Evolutionary conservation across 2,113 vertebrate genomes (phyloP).

Genomic region (Notechis scutatus): DNA sequence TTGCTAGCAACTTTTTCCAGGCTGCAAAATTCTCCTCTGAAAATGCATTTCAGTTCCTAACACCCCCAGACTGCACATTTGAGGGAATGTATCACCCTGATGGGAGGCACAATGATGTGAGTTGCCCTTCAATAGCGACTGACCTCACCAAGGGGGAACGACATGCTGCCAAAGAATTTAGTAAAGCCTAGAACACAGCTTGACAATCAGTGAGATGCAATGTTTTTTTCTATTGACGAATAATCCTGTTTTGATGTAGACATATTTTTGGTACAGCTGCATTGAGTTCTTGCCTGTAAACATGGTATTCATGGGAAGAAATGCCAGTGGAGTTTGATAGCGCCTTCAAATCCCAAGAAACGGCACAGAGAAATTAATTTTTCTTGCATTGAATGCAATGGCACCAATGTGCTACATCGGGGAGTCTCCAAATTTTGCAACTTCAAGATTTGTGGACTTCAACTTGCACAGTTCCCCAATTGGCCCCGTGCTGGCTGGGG

Average conservation of each 20-base stretch:
- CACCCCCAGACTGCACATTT: background rate
- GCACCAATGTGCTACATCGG: background rate
- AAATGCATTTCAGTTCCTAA: background rate
- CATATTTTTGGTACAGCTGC: background rate
- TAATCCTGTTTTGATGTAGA: background rate
- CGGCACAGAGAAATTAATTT: background rate
- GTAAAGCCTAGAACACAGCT: background rate
- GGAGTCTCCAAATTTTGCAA: background rate
- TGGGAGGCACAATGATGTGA: background rate
- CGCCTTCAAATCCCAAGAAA: background rate
- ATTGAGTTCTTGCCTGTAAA: background rate
- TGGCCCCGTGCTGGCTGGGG: too few species aligned
- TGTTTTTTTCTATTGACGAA: background rate
- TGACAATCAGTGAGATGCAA: background rate
- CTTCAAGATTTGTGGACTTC: background rate
- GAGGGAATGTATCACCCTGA: background rate
- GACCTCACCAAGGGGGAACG: background rate
- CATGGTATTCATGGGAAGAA: background rate
- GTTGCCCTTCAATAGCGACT: background rate
- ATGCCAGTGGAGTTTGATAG: background rate
- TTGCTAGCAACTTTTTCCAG: background rate
- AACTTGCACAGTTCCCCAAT: background rate
- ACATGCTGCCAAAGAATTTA: background rate
- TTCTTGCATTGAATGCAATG: background rate
- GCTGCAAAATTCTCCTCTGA: background rate